Base-by-base conservation (phyloP, 2,888 invertebrate genomes). In the Clistopyga incitator region DNA sequence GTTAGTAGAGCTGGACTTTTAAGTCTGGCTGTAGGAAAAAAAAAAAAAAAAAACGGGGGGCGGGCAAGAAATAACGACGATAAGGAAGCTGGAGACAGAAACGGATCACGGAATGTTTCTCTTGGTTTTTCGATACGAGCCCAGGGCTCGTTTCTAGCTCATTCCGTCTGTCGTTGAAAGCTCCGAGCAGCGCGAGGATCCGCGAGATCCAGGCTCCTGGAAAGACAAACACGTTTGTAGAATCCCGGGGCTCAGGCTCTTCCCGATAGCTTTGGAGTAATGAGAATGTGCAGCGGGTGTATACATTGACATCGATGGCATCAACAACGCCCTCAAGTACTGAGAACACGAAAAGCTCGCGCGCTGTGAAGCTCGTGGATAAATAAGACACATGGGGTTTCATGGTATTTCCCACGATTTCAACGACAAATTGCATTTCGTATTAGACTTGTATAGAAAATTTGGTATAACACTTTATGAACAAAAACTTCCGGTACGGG, bases 211-310 rank as follows among this genome's bases (percentile, higher is more conserved):
- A 23, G 64, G 45, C 34, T 71, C 38, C 71, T 75, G 47, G 54
- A 80, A 76, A 83, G 75, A 83, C 80, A 75, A 75, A 75, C 75
- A 80, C 65, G 52, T 59, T 54, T 74, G 61, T 45, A 65, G 74
- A 25, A 61, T 72, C 61, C 15, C 45, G 13, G 59, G 47, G 61
- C 54, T 13, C 68, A 78, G 68, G 72, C 68, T 68, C 75, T 75
- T 70, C 34, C 38, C 74, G 20, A 68, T 78, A 50, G 72, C 59
- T 67, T n/a, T 20, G 29, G 38, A 78, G 78, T 82, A 84, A 82
- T 82, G 76, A 79, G 61, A 84, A 84, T 82, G 76, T 84, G 76
- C 78, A 84, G 76, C 76, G 50, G 67, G 67, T 52, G 45, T 52
- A 18, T 34, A 68, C 29, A 20, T 29, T 47, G 61, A 68, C 74